A percentile compares a stretch with the other conserved stretches of the same genome.
Evolutionary conservation across 2,797 vertebrate species (phyloP).

Genomic region (Kryptopterus vitreolus): DNA sequence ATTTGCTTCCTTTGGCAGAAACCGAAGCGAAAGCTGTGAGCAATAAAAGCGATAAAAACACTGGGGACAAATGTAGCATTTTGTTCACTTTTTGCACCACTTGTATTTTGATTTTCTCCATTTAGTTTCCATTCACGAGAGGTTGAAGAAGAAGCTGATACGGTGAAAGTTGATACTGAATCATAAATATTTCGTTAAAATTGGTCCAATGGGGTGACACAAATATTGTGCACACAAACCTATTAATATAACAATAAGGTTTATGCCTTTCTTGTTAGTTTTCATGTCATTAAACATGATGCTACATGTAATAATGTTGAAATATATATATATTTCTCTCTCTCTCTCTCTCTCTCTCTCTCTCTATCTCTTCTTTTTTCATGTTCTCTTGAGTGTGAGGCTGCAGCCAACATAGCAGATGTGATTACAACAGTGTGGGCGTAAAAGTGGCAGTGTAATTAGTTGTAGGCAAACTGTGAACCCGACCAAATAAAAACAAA

Average conservation of each 20-base stretch:
- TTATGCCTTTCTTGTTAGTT: background rate
- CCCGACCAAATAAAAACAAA: conserved; percentile 33
- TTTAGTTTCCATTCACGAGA: background rate
- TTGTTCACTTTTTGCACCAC: background rate
- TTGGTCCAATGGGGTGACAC: background rate
- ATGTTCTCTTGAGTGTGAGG: conserved; percentile 19
- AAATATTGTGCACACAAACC: background rate
- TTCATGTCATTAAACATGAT: background rate
- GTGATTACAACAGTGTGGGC: conserved; percentile 36
- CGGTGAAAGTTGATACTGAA: background rate
- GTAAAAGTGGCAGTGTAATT: conserved; percentile 44
- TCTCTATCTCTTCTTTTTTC: background rate
- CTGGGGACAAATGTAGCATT: background rate
- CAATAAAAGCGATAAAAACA: background rate
- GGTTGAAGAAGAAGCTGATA: background rate
- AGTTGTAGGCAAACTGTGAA: conserved; percentile 38
- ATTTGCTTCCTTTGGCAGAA: background rate
- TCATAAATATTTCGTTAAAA: background rate
- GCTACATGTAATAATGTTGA: background rate
- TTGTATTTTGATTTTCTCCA: background rate
- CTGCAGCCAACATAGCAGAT: conserved; percentile 41
- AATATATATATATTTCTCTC: background rate
- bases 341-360: background rate
- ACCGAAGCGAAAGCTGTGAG: background rate
- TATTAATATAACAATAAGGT: background rate